Evolutionary conservation across 1,140 invertebrate genomes (phyloP), one percentile per base, ranked within the genome.

Genomic region (Proales similis): DNA sequence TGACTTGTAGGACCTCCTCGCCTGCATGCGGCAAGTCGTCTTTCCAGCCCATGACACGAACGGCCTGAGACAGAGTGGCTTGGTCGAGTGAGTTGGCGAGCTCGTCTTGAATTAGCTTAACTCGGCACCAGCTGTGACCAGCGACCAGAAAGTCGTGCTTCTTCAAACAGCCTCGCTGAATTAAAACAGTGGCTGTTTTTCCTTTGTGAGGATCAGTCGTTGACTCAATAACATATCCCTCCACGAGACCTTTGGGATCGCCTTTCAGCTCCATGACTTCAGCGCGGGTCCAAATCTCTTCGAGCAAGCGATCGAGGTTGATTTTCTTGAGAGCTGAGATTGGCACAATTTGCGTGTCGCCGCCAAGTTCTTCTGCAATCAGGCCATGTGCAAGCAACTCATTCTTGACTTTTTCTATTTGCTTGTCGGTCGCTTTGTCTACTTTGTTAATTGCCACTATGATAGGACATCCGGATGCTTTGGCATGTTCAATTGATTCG

Each of bases 391-490:
- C 73, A 30, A 81, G 62, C 7, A 98, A 77, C 74, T 85, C 84
- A 45, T 78, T 73, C 69, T 88, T 84, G 5, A 87, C 84, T 63
- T 79, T 9, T 19, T 57, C 20, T 29, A 57, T 42, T 62, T 62
- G 57, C 36, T 26, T n/a, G 17, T 63, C 46, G 6, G 30, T 77
- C 64, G 85, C 81, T 87, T 90, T 60, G 76, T 99, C 95, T 67
- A 95, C 91, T 81, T 99, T 99, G 75, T 98, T 99, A 45, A 99
- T 86, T n/a, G 94, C 94, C 45, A 98, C 89, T 68, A 99, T 84
- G 3, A 98, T 86, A 0, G 92, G 91, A 66, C 73, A 73, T 36
- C 67, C 64, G 17, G 70, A 67, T 36, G 72, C 66, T 45, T 70
- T 66, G 7, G 79, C 79, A 71, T 72, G 78, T 48, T 74, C 67